phyloP scores from a whole-genome alignment of 2,113 vertebrate genomes.

The Uropsilus gracilis region DNA sequence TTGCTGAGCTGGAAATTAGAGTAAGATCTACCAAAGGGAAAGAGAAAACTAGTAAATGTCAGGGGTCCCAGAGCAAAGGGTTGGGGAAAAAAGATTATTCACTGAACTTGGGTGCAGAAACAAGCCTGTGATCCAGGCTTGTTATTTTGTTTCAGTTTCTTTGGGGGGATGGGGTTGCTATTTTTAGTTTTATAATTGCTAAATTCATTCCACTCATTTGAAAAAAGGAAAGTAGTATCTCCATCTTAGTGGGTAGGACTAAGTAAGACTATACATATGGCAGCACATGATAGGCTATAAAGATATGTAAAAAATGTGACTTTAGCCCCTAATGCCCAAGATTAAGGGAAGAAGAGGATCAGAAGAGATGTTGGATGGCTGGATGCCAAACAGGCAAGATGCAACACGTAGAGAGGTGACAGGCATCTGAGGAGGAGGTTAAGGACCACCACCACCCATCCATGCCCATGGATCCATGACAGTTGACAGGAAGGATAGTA shows the following conservation, averaged over 20 bases:
- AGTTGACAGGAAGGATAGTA: not conserved
- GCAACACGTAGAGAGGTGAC: not conserved
- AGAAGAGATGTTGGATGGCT: not conserved
- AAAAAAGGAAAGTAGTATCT: not conserved
- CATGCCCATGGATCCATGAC: fast-evolving
- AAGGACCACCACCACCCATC: not conserved
- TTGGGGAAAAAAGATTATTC: not conserved
- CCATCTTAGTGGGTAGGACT: not conserved
- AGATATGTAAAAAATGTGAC: not conserved
- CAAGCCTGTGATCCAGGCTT: not conserved
- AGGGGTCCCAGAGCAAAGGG: not conserved
- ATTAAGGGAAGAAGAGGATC: not conserved
- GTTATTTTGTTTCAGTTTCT: not conserved
- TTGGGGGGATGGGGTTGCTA: not conserved
- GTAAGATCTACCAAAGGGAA: not conserved
- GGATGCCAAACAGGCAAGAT: too few species aligned
- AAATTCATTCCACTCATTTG: slow-evolving; percentile 28
- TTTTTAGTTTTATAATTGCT: slow-evolving; percentile 21
- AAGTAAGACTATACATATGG: not conserved
- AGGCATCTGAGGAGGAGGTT: not conserved
- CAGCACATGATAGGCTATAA: not conserved
- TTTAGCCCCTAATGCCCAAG: slow-evolving; percentile 3
- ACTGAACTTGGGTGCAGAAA: not conserved
- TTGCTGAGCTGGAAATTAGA: not conserved
- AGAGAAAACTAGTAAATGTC: slow-evolving; percentile 24